Base-by-base conservation (phyloP, 2,113 vertebrate species). In the Callithrix jacchus region DNA sequence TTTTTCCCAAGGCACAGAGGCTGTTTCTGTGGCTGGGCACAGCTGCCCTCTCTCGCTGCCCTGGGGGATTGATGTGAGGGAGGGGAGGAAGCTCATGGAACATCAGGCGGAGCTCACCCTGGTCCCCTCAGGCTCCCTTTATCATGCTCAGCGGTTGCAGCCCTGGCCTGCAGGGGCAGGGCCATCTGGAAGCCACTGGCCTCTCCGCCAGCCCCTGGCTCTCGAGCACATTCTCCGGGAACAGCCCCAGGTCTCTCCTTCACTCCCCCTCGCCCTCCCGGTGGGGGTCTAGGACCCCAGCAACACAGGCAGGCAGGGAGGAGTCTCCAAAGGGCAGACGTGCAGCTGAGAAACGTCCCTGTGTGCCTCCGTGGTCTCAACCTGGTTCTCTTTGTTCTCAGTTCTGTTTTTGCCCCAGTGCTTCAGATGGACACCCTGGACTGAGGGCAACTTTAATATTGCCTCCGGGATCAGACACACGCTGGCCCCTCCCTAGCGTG, bases 261-360 rank as follows among this genome's bases (percentile, higher is more conserved):
- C 13, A 3, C 64, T 23, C 56, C 8, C 35, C 13, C 2, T 58
- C 37, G 0, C 7, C 27, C 58, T 8, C 35, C 66, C 10, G 18
- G 14, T 0, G 40, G 71, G 61, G 71, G 8, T 42, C 21, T 35
- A 45, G 9, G 32, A 56, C 85, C 80, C 45, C 66, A 25, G 73
- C 42, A 21, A 10, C 52, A 1, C 14, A 2, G 80, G 81, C 1
- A 37, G 74, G 71, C 47, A 92, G 79, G n/a, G 52, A 42, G n/a
- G 12, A 25, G 0, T 37, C 76, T 77, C 42, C 17, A 8, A 40
- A 88, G 47, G 40, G 54, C 79, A 87, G 79, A 89, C 82, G 47
- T 52, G 64, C 87, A 49, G 93, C 96, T 86, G 71, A 66, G 77
- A 58, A 79, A 64, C 49, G 71, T 42, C 73, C 73, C 79, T 13